phyloP scores from a whole-genome alignment of 1,140 invertebrate genomes.

The Dreissena polymorpha region DNA sequence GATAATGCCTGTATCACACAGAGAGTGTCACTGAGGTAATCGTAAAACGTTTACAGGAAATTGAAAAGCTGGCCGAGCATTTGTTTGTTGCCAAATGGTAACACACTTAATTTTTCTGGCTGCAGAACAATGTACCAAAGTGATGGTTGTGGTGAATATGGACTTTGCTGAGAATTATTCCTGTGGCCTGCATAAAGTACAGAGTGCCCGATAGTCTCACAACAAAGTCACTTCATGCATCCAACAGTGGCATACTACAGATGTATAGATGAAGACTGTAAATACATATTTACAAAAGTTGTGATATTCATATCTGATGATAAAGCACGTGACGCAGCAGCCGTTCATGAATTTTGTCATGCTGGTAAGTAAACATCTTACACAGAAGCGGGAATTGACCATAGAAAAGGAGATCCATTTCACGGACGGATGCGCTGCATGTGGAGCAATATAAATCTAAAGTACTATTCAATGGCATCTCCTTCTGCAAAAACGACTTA shows the following conservation, averaged over 20 bases:
- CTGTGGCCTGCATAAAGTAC: constrained; percentile 51
- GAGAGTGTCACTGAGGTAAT: constrained; percentile 15
- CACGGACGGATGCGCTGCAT: neutral
- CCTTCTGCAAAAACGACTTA: too few species aligned
- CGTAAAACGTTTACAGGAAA: constrained; percentile 28
- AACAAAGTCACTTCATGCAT: neutral
- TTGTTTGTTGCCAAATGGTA: constrained; percentile 13
- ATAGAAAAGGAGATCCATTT: neutral
- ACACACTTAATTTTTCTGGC: neutral
- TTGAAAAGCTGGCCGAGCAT: too few species aligned
- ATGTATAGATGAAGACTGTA: constrained; percentile 42
- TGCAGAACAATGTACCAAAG: constrained; percentile 14
- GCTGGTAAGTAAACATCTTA: constrained; percentile 38
- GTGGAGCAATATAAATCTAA: neutral
- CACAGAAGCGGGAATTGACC: too few species aligned
- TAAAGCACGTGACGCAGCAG: constrained; percentile 51
- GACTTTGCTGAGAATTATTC: constrained; percentile 60
- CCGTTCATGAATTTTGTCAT: constrained; percentile 53
- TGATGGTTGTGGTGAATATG: constrained; percentile 15
- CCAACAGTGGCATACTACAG: constrained; percentile 52
- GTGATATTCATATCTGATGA: constrained; percentile 52
- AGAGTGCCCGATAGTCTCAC: constrained; percentile 49
- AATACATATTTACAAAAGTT: too few species aligned
- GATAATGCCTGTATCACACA: constrained; percentile 27
- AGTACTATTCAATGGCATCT: neutral